These are phyloP conservation scores for Drosophila meridiana DNA, from an alignment of 2,888 invertebrate species.

Conservation along the genomic window DNA sequence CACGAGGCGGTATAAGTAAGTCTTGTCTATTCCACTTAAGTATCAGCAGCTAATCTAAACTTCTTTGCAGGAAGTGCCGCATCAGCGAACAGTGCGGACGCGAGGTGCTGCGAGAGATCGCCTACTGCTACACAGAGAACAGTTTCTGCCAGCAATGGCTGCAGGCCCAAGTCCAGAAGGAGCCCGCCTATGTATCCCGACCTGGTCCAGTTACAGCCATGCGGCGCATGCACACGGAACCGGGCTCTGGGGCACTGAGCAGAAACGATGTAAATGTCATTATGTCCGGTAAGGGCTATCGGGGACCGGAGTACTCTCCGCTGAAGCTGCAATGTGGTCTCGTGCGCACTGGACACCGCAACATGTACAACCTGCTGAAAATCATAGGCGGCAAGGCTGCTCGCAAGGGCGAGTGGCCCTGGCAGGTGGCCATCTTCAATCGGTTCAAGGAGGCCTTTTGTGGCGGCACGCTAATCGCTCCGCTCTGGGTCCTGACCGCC, in stretches of 20 bases:
- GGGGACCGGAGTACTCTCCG: conserved; percentile 84
- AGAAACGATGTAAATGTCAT: conserved; percentile 83
- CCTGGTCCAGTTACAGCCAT: conserved; percentile 67
- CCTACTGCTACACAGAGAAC: conserved; percentile 93
- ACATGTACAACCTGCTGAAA: conserved; percentile 88
- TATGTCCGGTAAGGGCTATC: conserved; percentile 83
- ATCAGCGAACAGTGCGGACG: conserved; percentile 90
- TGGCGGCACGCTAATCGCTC: conserved; percentile 93
- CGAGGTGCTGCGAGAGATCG: conserved; percentile 92
- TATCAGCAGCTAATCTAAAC: not conserved
- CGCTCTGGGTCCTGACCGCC: conserved; percentile 94
- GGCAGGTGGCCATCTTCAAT: conserved; percentile 97
- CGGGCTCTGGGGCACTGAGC: conserved; percentile 36
- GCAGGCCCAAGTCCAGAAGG: conserved; percentile 83
- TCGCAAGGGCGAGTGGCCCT: conserved; percentile 94
- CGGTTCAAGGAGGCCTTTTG: conserved; percentile 94
- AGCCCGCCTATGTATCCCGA: conserved; percentile 79
- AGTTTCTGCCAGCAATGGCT: conserved; percentile 92
- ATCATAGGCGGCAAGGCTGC: conserved; percentile 95
- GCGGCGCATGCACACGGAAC: conserved; percentile 67
- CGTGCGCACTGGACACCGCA: conserved; percentile 79
- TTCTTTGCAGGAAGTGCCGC: conserved; percentile 89
- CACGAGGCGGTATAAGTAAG: conserved; percentile 90
- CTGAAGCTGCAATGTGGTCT: conserved; percentile 85
- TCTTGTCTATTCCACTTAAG: not conserved